Percentiles rank a stretch among this genome's conserved stretches.
phyloP scores from a whole-genome alignment of 2,797 vertebrate genomes.

The Lepus oiostolus region DNA sequence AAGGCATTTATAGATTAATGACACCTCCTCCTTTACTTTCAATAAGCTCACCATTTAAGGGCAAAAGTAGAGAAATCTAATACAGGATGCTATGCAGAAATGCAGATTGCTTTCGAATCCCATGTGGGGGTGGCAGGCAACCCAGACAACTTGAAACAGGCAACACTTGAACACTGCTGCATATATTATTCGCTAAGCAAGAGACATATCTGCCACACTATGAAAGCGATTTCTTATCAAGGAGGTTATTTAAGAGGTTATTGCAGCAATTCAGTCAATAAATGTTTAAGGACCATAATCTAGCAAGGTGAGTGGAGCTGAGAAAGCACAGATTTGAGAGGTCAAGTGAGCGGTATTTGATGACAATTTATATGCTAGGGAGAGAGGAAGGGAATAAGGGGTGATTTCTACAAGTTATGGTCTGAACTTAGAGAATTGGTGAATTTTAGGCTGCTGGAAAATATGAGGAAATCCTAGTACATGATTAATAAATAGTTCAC shows the following conservation, averaged over 20 bases:
- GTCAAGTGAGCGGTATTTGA: not conserved
- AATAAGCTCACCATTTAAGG: not conserved
- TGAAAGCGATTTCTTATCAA: not conserved
- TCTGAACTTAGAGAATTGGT: not conserved
- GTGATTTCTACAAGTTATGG: not conserved
- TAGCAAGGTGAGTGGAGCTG: not conserved
- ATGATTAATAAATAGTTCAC: not conserved
- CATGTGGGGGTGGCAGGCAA: not conserved
- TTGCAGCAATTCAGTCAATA: not conserved
- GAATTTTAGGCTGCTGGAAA: not conserved
- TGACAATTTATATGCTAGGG: not conserved
- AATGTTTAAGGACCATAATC: not conserved
- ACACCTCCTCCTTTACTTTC: not conserved
- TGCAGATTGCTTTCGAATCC: not conserved
- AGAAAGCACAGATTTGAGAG: not conserved
- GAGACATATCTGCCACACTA: not conserved
- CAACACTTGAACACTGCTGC: not conserved
- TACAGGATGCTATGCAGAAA: not conserved
- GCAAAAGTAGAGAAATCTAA: not conserved
- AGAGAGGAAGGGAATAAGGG: not conserved
- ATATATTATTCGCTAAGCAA: not conserved
- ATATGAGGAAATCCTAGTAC: not conserved
- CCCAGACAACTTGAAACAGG: not conserved
- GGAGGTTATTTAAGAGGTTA: not conserved
- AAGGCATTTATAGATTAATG: not conserved